These are phyloP conservation scores for Brachionus rotundiformis DNA, from an alignment of 1,140 invertebrate species.

Conservation along the genomic window DNA sequence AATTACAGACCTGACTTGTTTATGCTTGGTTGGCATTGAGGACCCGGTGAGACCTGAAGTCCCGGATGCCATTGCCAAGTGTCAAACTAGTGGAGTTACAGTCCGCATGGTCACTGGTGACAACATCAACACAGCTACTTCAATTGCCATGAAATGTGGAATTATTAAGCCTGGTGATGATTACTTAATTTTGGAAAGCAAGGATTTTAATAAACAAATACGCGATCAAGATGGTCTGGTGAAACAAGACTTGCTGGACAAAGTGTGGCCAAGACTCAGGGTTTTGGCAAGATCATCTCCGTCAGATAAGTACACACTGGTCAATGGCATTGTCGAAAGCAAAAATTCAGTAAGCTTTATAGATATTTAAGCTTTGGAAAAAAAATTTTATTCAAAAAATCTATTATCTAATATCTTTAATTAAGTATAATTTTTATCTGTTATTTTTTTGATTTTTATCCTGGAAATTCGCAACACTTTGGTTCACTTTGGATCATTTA, in stretches of 20 bases:
- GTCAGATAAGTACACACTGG: slow-evolving; percentile 56
- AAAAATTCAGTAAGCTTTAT: slow-evolving; percentile 67
- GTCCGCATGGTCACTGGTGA: slow-evolving; percentile 51
- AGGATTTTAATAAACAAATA: slow-evolving; percentile 54
- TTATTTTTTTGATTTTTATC: too few relatives aligned
- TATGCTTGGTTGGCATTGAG: slow-evolving; percentile 60
- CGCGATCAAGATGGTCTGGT: slow-evolving; percentile 39
- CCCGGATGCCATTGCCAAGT: slow-evolving; percentile 45
- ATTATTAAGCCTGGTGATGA: slow-evolving; percentile 40
- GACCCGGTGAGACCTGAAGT: slow-evolving; percentile 56
- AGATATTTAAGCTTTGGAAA: too few relatives aligned
- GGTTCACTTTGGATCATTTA: too few relatives aligned
- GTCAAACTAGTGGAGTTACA: slow-evolving; percentile 46
- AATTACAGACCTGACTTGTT: slow-evolving; percentile 71
- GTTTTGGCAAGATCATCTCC: slow-evolving; percentile 56
- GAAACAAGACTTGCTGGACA: slow-evolving; percentile 23
- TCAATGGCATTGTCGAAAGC: slow-evolving; percentile 57
- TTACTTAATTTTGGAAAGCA: slow-evolving; percentile 53
- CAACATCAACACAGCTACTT: slow-evolving; percentile 50
- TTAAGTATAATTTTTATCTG: too few relatives aligned
- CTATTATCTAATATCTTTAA: too few relatives aligned
- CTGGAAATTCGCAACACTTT: too few relatives aligned
- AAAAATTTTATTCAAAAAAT: too few relatives aligned
- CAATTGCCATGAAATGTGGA: slow-evolving; percentile 51
- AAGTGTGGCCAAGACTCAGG: slow-evolving; percentile 54